Evolutionary conservation across 2,113 vertebrate genomes (phyloP), one percentile per base, ranked within the genome.

Genomic region (Regulus satrapa): DNA sequence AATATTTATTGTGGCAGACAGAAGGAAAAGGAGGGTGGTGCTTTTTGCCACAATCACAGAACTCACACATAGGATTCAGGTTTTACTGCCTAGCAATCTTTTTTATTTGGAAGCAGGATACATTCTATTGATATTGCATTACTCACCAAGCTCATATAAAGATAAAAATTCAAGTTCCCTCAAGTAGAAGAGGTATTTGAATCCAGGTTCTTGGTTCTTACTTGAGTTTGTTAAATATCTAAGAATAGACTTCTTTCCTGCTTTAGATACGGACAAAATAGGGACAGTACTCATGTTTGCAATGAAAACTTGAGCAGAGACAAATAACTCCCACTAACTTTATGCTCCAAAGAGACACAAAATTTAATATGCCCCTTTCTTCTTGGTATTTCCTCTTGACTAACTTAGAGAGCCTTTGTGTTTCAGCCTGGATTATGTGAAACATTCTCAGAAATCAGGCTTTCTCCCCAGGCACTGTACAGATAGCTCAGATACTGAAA

Each of bases 351-450:
- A 83, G 41, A 73, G 31, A 66, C 29, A 68, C 12, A 61, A 29
- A 61, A 80, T 84, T 62, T 58, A 71, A 92, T 74, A 84, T 2
- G 0, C 9, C 23, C 13, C 3, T 83, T 85, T 92, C 24, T 80
- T 14, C 43, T 38, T 71, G 85, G 76, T 74, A 88, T 92, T 96
- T 97, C 38, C 83, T 86, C 43, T 92, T 62, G 71, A 69, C 54
- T 73, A 62, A 17, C 6, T 76, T 38, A 67, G 62, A 63, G 10
- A 41, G 36, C 15, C 19, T 71, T 56, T 79, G 9, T 19, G 7
- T 85, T 96, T 88, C 72, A 90, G 43, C 16, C 61, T 43, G 34
- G 56, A 62, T 88, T 86, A 77, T 36, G 43, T 59, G 43, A 91
- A 80, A 51, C 63, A 59, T 69, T 55, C 59, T 84, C 75, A 94